These are phyloP conservation scores for Adrianichthys oophorus DNA, from an alignment of 2,797 vertebrate species.

Conservation along the genomic window DNA sequence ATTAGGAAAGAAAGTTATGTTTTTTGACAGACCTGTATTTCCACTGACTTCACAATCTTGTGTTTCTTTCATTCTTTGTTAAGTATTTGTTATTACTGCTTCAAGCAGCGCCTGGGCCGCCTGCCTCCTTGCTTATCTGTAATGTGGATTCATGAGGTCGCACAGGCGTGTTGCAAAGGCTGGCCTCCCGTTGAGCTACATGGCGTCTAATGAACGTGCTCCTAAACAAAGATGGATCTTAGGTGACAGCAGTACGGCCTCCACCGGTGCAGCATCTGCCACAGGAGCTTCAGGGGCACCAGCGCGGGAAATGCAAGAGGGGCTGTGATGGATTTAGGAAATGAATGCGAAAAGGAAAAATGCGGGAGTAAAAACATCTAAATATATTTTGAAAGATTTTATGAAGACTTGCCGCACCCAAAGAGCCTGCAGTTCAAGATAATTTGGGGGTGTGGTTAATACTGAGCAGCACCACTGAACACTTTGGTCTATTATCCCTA, in stretches of 20 bases:
- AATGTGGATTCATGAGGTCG: slow-evolving; percentile 75
- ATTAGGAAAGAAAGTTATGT: no score
- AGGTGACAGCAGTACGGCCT: slow-evolving; percentile 59
- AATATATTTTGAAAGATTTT: slow-evolving; percentile 30
- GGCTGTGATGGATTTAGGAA: slow-evolving; percentile 1
- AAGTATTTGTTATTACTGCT: slow-evolving; percentile 16
- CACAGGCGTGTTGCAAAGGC: slow-evolving; percentile 45
- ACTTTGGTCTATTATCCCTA: no score
- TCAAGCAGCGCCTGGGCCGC: slow-evolving; percentile 2
- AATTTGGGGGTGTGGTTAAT: no score
- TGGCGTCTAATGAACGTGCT: slow-evolving; percentile 66
- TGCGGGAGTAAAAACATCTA: not conserved
- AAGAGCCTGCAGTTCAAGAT: no score
- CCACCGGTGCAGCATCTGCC: slow-evolving; percentile 44
- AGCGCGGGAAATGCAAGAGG: slow-evolving; percentile 4
- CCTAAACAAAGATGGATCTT: slow-evolving; percentile 73
- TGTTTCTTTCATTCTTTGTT: not conserved
- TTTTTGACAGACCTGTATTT: not conserved
- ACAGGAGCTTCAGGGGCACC: slow-evolving; percentile 40
- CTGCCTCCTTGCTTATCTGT: slow-evolving; percentile 47
- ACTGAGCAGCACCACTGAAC: no score
- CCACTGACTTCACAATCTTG: slow-evolving; percentile 1
- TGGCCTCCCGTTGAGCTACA: slow-evolving; percentile 61
- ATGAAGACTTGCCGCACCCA: slow-evolving; percentile 29
- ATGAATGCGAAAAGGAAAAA: not conserved